A percentile compares a stretch with the other conserved stretches of the same genome.
Evolutionary conservation across 23 tunicate species (phyloP).

Genomic region (Corella eumyota): DNA sequence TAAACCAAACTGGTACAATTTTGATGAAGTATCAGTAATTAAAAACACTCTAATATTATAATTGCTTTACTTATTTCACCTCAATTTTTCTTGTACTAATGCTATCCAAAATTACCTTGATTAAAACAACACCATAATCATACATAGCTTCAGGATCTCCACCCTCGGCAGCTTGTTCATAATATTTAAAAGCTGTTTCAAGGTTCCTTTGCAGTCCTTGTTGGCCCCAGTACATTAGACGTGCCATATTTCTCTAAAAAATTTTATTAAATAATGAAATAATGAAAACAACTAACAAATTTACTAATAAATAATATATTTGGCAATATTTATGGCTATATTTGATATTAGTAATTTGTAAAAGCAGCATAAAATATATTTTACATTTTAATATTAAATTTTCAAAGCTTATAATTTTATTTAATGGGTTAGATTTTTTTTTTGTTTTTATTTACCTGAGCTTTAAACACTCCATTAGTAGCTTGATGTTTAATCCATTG

Average conservation of each 20-base stretch:
- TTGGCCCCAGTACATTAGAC: constrained; percentile 83
- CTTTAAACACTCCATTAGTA: constrained; percentile 56
- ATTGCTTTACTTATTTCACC: too few species aligned
- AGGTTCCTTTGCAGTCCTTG: constrained; percentile 86
- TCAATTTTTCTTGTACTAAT: too few species aligned
- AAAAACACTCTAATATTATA: too few species aligned
- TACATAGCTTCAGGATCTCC: constrained; percentile 84
- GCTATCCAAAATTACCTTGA: constrained; percentile 40
- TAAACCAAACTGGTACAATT: too few species aligned
- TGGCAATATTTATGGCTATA: too few species aligned
- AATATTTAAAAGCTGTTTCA: constrained; percentile 74
- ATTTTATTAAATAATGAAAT: not conserved
- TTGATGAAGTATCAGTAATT: too few species aligned
- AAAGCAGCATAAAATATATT: too few species aligned
- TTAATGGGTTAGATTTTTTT: too few species aligned
- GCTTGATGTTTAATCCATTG: constrained; percentile 92
- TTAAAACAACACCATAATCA: constrained; percentile 65
- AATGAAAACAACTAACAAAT: not conserved
- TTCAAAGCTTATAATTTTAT: too few species aligned
- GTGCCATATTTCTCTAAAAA: constrained; percentile 63
- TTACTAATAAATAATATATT: not conserved
- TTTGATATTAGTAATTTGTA: too few species aligned
- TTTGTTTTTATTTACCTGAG: constrained; percentile 41
- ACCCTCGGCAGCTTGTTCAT: constrained; percentile 70
- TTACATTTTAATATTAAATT: too few species aligned